phyloP scores from a whole-genome alignment of 2,113 vertebrate species.

The Glaucidium brasilianum region DNA sequence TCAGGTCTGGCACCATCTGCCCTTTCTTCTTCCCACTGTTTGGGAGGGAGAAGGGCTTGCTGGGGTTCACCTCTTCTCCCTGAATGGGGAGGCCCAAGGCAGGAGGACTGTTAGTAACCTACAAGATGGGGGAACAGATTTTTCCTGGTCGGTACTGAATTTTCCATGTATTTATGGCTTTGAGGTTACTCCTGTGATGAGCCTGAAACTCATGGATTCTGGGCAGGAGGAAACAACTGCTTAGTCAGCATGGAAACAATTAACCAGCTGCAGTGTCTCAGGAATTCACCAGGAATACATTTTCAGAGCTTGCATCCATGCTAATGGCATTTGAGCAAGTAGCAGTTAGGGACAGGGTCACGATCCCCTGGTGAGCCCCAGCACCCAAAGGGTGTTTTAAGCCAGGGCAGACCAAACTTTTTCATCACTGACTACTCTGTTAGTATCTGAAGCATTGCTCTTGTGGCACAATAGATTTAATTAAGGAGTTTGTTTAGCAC shows the following conservation, averaged over 20 bases:
- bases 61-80: not conserved
- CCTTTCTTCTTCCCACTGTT: not conserved
- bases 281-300: not conserved
- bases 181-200: not conserved
- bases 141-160: not conserved
- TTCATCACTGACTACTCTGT: not conserved
- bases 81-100: not conserved
- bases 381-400: not conserved
- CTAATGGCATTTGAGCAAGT: not conserved
- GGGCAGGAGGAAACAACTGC: not conserved
- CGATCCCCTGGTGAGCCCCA: not conserved
- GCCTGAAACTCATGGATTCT: not conserved
- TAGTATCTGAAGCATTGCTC: not conserved
- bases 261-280: not conserved
- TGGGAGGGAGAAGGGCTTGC: not conserved
- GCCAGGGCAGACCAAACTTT: not conserved
- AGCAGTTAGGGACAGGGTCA: not conserved
- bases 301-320: not conserved
- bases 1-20: not conserved
- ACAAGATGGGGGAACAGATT: not conserved
- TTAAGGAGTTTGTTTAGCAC: slow-evolving; percentile 30
- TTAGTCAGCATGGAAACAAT: not conserved
- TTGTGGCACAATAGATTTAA: not conserved
- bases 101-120: not conserved
- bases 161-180: not conserved